A percentile compares a stretch with the other conserved stretches of the same genome.
Conservation (phyloP, 2,797 vertebrate species). For the Allochrocebus solatus region DNA sequence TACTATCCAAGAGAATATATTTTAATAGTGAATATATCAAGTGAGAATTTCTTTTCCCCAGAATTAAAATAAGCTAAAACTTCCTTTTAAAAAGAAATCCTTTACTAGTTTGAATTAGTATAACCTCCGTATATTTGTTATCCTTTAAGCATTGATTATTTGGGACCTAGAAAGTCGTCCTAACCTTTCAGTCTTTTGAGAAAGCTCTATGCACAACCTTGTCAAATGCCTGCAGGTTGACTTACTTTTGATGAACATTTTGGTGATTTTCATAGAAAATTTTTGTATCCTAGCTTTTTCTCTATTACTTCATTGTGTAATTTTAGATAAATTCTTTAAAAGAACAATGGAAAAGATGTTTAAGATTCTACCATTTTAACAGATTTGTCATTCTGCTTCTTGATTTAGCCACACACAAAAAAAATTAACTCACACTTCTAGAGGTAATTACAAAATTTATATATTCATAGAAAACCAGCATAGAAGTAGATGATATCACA, state of each 20-base stretch:
- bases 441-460: conserved; percentile 83
- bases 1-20: conserved; percentile 68
- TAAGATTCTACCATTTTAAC: conserved; percentile 79
- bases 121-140: conserved; percentile 60
- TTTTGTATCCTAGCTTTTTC: conserved; percentile 31
- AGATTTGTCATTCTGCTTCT: conserved; percentile 79
- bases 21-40: conserved; percentile 74
- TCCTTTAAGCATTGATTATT: conserved; percentile 69
- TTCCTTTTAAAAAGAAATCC: conserved; percentile 60
- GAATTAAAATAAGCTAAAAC: conserved; percentile 60
- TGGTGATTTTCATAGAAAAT: conserved; percentile 54
- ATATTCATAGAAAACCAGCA: conserved; percentile 83
- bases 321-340: conserved; percentile 79
- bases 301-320: conserved; percentile 53
- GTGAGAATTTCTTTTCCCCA: conserved; percentile 50
- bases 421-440: conserved; percentile 79
- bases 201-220: conserved; percentile 37
- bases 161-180: conserved; percentile 38
- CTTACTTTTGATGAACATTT: conserved; percentile 63
- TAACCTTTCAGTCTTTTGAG: conserved; percentile 67
- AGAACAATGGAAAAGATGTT: conserved; percentile 69
- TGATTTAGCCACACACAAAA: conserved; percentile 71
- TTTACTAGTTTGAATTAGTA: conserved; percentile 51
- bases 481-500: conserved; percentile 82
- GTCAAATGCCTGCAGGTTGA: conserved; percentile 37